Evolutionary conservation across 1,140 invertebrate genomes (phyloP).

Genomic region (Penaeus chinensis): DNA sequence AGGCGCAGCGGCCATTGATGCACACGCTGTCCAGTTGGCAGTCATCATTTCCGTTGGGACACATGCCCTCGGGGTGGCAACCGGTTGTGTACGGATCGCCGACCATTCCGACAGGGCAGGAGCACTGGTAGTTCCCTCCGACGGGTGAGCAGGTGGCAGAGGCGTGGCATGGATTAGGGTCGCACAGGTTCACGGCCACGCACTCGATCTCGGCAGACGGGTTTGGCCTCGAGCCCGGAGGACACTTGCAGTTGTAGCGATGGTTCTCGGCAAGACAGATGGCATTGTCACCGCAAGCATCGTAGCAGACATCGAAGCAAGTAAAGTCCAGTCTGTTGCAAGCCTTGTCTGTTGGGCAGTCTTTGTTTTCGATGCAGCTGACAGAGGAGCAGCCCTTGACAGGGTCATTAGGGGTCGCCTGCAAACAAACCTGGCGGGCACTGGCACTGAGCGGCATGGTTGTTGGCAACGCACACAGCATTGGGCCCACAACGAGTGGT

Average conservation of each 20-base stretch:
- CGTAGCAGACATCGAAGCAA: constrained; percentile 84
- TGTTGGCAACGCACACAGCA: constrained; percentile 86
- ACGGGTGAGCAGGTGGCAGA: constrained; percentile 81
- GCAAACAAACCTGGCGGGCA: constrained; percentile 86
- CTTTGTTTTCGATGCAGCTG: constrained; percentile 85
- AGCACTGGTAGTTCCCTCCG: constrained; percentile 63
- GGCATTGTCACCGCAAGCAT: constrained; percentile 86
- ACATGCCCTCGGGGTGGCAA: constrained; percentile 80
- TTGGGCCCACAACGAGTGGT: constrained; percentile 83
- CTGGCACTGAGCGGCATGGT: constrained; percentile 88
- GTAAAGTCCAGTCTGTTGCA: constrained; percentile 85
- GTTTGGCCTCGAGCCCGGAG: constrained; percentile 82
- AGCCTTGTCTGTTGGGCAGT: constrained; percentile 81
- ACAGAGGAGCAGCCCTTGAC: constrained; percentile 80
- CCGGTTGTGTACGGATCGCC: constrained; percentile 81
- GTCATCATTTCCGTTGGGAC: constrained; percentile 77
- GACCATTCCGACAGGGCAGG: constrained; percentile 73
- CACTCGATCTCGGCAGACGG: constrained; percentile 85
- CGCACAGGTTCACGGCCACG: constrained; percentile 71
- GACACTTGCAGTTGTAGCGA: constrained; percentile 84
- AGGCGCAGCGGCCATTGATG: constrained; percentile 77
- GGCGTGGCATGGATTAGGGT: constrained; percentile 83
- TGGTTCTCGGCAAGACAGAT: constrained; percentile 89
- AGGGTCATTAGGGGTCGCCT: constrained; percentile 83
- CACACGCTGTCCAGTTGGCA: constrained; percentile 83